These are phyloP conservation scores for Indri indri DNA, from an alignment of 2,113 vertebrate species.

Conservation along the genomic window DNA sequence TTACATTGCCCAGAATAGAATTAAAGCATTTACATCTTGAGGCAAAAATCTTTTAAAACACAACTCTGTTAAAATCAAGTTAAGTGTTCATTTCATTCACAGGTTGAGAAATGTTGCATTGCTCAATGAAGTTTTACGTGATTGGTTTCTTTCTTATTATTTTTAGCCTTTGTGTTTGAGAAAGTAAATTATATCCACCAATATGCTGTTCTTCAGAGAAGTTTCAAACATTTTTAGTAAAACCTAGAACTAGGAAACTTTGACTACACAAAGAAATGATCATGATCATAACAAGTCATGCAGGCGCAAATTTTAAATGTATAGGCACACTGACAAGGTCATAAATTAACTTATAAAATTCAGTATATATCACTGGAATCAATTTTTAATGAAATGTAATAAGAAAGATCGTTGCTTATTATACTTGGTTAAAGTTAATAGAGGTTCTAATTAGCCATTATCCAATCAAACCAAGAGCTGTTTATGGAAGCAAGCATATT, in stretches of 20 bases:
- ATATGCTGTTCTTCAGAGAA: conserved; percentile 23
- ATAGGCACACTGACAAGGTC: neutral
- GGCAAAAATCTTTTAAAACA: conserved; percentile 53
- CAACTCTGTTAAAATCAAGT: conserved; percentile 50
- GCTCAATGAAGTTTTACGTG: conserved; percentile 31
- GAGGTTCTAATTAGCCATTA: conserved; percentile 55
- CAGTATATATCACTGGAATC: neutral
- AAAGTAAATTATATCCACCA: conserved; percentile 44
- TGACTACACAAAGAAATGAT: neutral
- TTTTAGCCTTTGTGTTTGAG: conserved; percentile 52
- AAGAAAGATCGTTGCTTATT: conserved; percentile 39
- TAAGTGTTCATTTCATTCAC: conserved; percentile 53
- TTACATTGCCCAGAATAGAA: conserved; percentile 30
- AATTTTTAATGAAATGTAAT: conserved; percentile 44
- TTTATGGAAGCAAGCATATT: neutral
- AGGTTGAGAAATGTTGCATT: conserved; percentile 12
- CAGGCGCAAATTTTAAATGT: conserved; percentile 30
- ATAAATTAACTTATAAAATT: conserved; percentile 50
- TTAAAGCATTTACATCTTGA: conserved; percentile 57
- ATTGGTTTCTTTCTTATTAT: conserved; percentile 52
- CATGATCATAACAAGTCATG: neutral
- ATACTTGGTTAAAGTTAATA: conserved; percentile 45
- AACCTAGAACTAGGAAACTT: conserved; percentile 1
- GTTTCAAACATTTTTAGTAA: conserved; percentile 52
- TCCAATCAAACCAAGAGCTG: conserved; percentile 43